Evolutionary conservation across 2,797 vertebrate genomes (phyloP).

Genomic region (Bovichtus diacanthus): DNA sequence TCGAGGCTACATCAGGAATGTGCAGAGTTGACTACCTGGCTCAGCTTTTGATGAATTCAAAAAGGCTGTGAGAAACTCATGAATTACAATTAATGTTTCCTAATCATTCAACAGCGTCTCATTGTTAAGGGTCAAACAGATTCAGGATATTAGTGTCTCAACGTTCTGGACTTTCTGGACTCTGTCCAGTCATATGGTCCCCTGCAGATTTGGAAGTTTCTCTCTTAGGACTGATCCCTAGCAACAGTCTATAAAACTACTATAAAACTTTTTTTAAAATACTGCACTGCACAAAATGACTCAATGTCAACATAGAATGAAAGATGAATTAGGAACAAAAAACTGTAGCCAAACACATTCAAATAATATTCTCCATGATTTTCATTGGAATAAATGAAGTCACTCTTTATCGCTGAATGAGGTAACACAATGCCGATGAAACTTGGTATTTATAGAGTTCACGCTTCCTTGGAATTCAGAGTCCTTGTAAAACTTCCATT

Average conservation of each 20-base stretch:
- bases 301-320: background rate
- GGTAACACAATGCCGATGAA: no score
- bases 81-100: no score
- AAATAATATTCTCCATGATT: background rate
- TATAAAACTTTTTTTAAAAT: conserved; percentile 12
- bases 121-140: background rate
- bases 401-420: no score
- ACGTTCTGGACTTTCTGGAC: background rate
- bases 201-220: background rate
- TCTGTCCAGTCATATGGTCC: background rate
- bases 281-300: background rate
- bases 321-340: background rate
- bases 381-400: no score
- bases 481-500: conserved; percentile 42
- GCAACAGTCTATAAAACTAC: background rate
- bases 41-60: conserved; percentile 1
- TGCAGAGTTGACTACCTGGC: background rate
- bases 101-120: background rate
- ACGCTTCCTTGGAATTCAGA: conserved; percentile 34
- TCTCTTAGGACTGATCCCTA: background rate
- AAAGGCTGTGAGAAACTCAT: background rate
- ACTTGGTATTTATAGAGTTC: conserved; percentile 35
- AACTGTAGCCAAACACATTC: background rate
- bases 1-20: background rate
- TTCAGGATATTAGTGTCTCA: background rate